phyloP scores from a whole-genome alignment of 2,888 invertebrate species.

The Epistrophella euchroma region DNA sequence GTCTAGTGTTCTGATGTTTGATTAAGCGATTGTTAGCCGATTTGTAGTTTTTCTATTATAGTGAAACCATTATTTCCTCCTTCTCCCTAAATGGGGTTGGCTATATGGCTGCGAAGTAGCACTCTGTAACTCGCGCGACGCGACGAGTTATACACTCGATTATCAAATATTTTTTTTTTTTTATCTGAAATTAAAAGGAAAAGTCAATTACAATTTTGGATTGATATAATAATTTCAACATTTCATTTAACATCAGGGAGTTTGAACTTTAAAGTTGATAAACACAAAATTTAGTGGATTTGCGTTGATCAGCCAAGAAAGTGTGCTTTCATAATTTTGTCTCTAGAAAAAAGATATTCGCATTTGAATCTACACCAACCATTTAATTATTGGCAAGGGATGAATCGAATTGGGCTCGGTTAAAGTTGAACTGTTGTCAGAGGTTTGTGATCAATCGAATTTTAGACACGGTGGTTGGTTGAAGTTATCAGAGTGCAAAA shows the following conservation, averaged over 20 bases:
- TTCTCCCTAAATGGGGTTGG: conserved; percentile 52
- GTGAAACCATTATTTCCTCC: conserved; percentile 57
- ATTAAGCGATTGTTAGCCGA: conserved; percentile 40
- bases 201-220: conserved; percentile 36
- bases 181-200: conserved; percentile 42
- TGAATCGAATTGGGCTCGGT: conserved; percentile 45
- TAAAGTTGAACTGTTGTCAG: conserved; percentile 31
- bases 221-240: conserved; percentile 53
- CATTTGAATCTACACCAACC: conserved; percentile 19
- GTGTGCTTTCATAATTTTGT: conserved; percentile 19
- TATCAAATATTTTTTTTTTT: conserved; percentile 39
- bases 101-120: conserved; percentile 3
- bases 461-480: conserved; percentile 45
- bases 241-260: conserved; percentile 27
- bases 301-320: conserved; percentile 43
- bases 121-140: not conserved
- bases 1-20: conserved; percentile 22
- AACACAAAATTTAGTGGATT: conserved; percentile 49
- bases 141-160: conserved; percentile 49
- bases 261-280: conserved; percentile 37
- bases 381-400: conserved; percentile 53
- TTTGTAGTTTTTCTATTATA: conserved; percentile 24
- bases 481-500: conserved; percentile 47
- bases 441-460: conserved; percentile 58
- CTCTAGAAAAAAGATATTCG: conserved; percentile 12